Evolutionary conservation across 2,113 vertebrate genomes (phyloP).

Genomic region (Numida meleagris): DNA sequence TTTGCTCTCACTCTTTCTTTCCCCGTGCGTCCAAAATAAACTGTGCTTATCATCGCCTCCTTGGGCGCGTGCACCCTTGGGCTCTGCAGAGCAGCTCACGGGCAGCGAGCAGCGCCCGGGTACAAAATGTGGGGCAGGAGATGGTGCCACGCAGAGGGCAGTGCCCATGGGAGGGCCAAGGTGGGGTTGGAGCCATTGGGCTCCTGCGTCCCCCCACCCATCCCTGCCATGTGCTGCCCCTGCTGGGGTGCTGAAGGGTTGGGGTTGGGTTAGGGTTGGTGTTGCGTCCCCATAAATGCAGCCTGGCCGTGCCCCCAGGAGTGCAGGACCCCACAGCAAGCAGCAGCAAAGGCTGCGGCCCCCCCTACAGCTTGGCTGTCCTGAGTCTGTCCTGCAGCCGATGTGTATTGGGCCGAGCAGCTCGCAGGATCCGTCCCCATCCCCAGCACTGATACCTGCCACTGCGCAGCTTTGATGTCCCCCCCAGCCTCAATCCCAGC

Average conservation of each 20-base stretch:
- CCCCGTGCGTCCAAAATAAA: neutral
- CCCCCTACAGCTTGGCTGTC: neutral
- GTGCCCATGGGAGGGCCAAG: neutral
- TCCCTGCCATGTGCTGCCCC: neutral
- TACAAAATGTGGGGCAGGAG: neutral
- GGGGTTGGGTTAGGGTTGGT: neutral
- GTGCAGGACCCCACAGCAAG: neutral
- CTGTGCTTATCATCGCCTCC: neutral
- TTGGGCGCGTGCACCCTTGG: neutral
- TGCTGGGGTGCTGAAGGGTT: neutral
- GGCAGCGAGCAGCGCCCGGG: too few relatives aligned
- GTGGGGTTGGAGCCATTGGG: neutral
- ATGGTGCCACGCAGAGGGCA: neutral
- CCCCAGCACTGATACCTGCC: neutral
- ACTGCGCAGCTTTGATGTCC: constrained; percentile 40
- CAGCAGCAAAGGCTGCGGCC: neutral
- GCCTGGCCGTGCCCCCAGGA: neutral
- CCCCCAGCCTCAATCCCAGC: constrained; percentile 8
- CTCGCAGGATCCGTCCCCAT: neutral
- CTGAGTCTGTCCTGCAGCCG: rapidly evolving
- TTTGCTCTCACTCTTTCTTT: neutral
- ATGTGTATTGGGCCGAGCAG: neutral
- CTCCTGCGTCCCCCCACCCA: neutral
- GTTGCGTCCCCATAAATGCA: rapidly evolving
- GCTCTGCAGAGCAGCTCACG: too few relatives aligned